These are phyloP conservation scores for Hozukius guyotensis DNA, from an alignment of 2,797 vertebrate genomes.

Conservation along the genomic window DNA sequence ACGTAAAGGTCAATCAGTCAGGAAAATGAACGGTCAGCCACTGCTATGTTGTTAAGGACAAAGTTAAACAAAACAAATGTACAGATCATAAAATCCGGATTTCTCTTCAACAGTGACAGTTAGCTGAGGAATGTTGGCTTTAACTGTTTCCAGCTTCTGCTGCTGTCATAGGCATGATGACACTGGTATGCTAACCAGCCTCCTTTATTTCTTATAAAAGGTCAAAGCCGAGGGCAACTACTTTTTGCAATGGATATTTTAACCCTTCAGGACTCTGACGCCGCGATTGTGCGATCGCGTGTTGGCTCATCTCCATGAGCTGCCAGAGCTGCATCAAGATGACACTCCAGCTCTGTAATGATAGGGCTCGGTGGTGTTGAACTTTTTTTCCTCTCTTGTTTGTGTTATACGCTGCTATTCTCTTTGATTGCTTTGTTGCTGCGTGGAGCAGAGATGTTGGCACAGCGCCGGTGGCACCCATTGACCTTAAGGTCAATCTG, in stretches of 20 bases:
- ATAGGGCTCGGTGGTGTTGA: conserved; percentile 32
- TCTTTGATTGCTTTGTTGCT: conserved; percentile 59
- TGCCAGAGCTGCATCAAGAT: conserved; percentile 17
- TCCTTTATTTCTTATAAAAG: conserved; percentile 49
- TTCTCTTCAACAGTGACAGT: not conserved
- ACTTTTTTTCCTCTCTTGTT: conserved; percentile 38
- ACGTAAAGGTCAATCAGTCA: conserved; percentile 10
- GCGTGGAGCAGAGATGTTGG: conserved; percentile 54
- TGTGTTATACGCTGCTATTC: conserved; percentile 43
- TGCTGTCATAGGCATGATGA: conserved; percentile 15
- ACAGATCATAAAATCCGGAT: not conserved
- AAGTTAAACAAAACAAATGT: conserved; percentile 8
- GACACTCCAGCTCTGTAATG: conserved; percentile 40
- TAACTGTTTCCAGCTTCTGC: conserved; percentile 23
- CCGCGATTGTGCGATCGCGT: not conserved
- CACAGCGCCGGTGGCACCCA: conserved; percentile 60
- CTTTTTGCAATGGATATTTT: conserved; percentile 42
- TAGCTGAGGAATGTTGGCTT: conserved; percentile 32
- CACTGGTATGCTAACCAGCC: conserved; percentile 25
- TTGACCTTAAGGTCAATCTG: conserved; percentile 81
- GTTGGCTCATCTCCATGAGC: conserved; percentile 22
- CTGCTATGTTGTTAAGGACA: not conserved
- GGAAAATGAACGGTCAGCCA: not conserved
- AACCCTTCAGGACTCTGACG: conserved; percentile 22
- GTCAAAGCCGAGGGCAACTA: conserved; percentile 47